A percentile compares a stretch with the other conserved stretches of the same genome.
These are phyloP conservation scores for Piaya cayana DNA, from an alignment of 2,113 vertebrate species.

Conservation along the genomic window DNA sequence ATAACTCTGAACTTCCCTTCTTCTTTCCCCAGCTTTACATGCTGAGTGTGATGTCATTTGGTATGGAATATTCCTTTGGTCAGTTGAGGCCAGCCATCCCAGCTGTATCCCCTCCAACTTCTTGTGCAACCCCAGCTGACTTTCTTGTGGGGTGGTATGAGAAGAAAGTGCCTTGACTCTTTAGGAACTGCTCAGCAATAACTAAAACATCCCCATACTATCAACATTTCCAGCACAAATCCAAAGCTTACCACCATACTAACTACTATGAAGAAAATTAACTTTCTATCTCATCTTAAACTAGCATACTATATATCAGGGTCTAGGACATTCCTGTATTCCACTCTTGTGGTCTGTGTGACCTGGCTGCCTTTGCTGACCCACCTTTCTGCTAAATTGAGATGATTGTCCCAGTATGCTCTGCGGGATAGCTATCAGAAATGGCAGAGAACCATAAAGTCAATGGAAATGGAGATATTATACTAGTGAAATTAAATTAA, in stretches of 20 bases:
- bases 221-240: not conserved
- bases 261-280: not conserved
- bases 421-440: not conserved
- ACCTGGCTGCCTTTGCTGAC: not conserved
- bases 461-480: not conserved
- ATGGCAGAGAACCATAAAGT: not conserved
- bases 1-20: fast-evolving
- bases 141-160: fast-evolving
- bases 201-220: not conserved
- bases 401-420: not conserved
- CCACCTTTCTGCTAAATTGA: not conserved
- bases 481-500: not conserved
- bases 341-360: not conserved
- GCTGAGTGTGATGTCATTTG: fast-evolving
- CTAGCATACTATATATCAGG: fast-evolving
- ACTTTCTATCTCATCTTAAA: not conserved
- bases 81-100: not conserved
- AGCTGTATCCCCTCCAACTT: not conserved
- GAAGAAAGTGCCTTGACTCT: not conserved
- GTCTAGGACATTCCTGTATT: not conserved
- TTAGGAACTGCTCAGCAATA: not conserved
- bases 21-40: not conserved
- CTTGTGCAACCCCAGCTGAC: not conserved
- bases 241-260: not conserved
- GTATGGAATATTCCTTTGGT: not conserved